Conservation (phyloP, 2,797 vertebrate genomes). For the Amblyraja radiata region DNA sequence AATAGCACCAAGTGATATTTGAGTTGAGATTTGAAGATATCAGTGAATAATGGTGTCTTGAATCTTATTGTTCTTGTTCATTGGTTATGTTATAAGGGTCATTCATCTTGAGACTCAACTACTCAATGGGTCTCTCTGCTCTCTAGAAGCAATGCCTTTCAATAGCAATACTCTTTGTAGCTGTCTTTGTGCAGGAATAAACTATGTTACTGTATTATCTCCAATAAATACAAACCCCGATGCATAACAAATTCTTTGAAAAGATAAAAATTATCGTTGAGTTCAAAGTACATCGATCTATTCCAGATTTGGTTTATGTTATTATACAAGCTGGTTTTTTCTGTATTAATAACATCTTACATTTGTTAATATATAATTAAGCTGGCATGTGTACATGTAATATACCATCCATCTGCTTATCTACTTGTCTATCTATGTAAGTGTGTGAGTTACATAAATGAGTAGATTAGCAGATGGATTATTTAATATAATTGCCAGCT, state of each 20-base stretch:
- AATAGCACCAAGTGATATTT: background rate
- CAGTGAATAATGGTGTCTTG: background rate
- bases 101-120: background rate
- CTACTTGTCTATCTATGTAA: no score
- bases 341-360: background rate
- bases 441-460: no score
- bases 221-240: background rate
- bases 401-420: no score
- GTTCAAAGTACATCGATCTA: background rate
- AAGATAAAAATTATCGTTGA: constrained; percentile 1
- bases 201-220: background rate
- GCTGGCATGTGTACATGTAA: no score
- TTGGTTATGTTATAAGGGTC: constrained; percentile 7
- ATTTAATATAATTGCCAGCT: background rate
- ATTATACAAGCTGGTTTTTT: background rate
- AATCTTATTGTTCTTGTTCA: constrained; percentile 7
- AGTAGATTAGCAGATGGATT: background rate
- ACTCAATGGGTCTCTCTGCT: background rate
- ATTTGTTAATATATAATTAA: no score
- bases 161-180: background rate
- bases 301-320: background rate
- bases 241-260: background rate
- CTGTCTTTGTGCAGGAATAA: background rate
- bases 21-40: background rate
- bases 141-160: background rate